Evolutionary conservation across 2,797 vertebrate species (phyloP).

Genomic region (Pyrocephalus nanus): DNA sequence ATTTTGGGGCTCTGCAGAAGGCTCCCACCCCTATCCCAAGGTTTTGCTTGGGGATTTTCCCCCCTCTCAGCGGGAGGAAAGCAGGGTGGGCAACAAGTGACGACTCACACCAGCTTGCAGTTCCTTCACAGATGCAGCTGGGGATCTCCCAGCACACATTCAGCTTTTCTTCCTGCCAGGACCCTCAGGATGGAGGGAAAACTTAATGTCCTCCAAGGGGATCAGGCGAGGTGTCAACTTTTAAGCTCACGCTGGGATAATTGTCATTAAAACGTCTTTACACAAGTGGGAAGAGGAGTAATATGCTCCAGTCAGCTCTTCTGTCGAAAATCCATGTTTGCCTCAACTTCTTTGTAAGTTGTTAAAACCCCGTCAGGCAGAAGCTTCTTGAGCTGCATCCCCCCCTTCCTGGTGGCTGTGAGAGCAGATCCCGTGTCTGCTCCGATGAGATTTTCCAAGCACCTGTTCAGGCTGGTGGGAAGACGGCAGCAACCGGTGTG

Average conservation of each 20-base stretch:
- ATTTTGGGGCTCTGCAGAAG: background rate
- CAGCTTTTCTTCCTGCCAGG: background rate
- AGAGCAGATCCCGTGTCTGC: background rate
- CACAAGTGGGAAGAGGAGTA: background rate
- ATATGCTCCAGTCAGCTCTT: fast-evolving
- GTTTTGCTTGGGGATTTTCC: background rate
- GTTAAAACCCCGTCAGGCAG: background rate
- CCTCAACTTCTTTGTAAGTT: background rate
- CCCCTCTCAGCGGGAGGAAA: background rate
- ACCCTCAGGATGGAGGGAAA: background rate
- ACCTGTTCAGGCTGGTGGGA: conserved; percentile 8
- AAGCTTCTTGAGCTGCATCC: background rate
- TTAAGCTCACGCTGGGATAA: background rate
- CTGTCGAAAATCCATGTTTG: background rate
- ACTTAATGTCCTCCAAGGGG: background rate
- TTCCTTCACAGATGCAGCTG: background rate
- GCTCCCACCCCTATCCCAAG: background rate
- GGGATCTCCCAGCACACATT: background rate
- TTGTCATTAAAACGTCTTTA: background rate
- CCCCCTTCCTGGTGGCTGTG: background rate
- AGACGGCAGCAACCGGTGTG: background rate
- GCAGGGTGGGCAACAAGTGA: background rate
- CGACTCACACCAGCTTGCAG: background rate
- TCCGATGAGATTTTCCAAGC: background rate
- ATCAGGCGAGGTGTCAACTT: background rate